Base-by-base conservation (phyloP, 2,797 vertebrate genomes). In the Steatocranus sp. region DNA sequence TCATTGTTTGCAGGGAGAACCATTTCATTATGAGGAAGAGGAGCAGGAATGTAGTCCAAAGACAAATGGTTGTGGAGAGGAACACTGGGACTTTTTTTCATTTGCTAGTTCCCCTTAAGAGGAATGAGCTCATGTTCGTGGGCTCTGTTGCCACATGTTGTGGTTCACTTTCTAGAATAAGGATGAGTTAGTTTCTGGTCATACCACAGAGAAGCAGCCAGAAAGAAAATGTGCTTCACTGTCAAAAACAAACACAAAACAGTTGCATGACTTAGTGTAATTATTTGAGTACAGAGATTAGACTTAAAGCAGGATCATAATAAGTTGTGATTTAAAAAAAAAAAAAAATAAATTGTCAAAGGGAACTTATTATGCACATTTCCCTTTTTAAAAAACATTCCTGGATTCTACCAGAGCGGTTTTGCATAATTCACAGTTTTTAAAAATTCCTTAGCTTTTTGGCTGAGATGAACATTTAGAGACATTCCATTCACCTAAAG, bases 111-210 rank as follows among this genome's bases (percentile, higher is more conserved):
- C 30, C 83, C 85, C 89, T 75, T 54, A 79, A 90, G 85, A 74
- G n/a, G 63, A 80, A 90, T 92, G 84, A 91, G 81, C 81, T 92
- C 88, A 93, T 91, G 83, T 90, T 87, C 32, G 81, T 81, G 78
- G 88, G 75, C 56, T 81, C 85, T 50, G 50, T 77, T 43, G 82
- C 77, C 83, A 91, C 87, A 90, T 85, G 84, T 83, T 89, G 78
- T 78, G 85, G 83, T 80, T 63, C 8, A 3, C 25, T 87, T 90
- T 80, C 63, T 48, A 78, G 85, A 85, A 78, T 23, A 30, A 80
- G 78, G 68, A 66, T 38, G 83, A 27, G 76, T 56, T 25, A n/a
- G 20, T 38, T 20, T 84, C n/a, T 80, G 79, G 53, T 81, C 51
- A 48, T 41, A 83, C 34, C 70, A 58, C 66, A 85, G 30, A 78